Evolutionary conservation across 2,797 vertebrate genomes (phyloP), one percentile per base, ranked within the genome.

Genomic region (Anas flavirostris): DNA sequence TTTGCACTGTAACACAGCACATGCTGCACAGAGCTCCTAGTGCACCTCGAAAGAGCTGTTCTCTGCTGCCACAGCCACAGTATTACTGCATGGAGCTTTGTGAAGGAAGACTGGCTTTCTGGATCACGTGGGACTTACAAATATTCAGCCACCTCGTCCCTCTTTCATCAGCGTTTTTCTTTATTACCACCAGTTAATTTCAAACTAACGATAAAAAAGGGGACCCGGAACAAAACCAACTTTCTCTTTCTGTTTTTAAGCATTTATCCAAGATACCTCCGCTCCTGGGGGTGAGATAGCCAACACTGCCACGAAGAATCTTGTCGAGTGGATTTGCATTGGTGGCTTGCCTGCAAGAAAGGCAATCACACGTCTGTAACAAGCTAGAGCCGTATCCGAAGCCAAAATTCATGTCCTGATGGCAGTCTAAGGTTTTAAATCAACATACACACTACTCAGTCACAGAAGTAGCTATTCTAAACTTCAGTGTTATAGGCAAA

Each of bases 231-330:
- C 1, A 44, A 77, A 60, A 21, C 0, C 2, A 13, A 2, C 29
- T 7, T 19, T 25, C 10, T 5, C 29, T 7, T 19, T 25, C 10
- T 5, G 15, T 41, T 46, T n/a, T 11, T 2, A 50, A 37, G 13
- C 5, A 19, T 52, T 56, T 59, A 43, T 39, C 9, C 8, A 31
- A 66, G 25, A 43, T 98, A 98, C 98, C 99, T 79, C 99, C 99
- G n/a, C 99, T 99, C 91, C 99, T 98, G 53, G 99, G 98, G 72
- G 99, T 99, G 92, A 99, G 97, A 96, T 99, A 98, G 46, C 99
- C 99, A 94, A 99, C 99, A 52, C 98, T 98, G 93, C 99, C 99
- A n/a, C 98, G 99, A 70, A 99, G 98, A 96, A 99, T 99, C 90
- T 99, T 99, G 97, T 99, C 99, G 68, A 99, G 98, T 19, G 98